Evolutionary conservation across 2,113 vertebrate genomes (phyloP), one percentile per base, ranked within the genome.

Genomic region (Talpa occidentalis): DNA sequence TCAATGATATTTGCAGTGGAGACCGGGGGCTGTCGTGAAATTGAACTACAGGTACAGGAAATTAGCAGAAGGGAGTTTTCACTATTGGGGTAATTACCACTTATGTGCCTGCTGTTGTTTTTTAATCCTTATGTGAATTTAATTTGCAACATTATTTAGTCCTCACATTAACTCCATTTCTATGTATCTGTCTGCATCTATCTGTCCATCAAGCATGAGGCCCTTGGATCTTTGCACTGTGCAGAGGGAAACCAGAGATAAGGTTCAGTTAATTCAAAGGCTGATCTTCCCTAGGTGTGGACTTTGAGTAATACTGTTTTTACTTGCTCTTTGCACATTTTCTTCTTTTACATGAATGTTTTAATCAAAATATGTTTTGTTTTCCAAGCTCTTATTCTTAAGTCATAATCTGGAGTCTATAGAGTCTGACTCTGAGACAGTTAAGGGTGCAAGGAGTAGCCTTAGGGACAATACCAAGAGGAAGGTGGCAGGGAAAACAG

Each of bases 141-240:
- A 52, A 3, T 73, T 35, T 17, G 21, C 69, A 17, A 35, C 19
- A 74, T 56, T 47, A 73, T 47, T 84, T 69, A 30, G n/a, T 49
- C 7, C 22, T 10, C 22, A 30, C 5, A 59, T 37, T 49, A 24
- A 73, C 6, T 47, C 52, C 64, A 42, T 30, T 40, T 76, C 37
- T 40, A 24, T 44, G 19, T 82, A 47, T 59, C 19, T 66, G 8
- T 28, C 4, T 56, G 0, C 26, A 10, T 64, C 8, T 37, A 6
- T 64, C 32, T 74, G 10, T 80, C n/a, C 52, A 19, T 56, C 35
- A 56, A 90, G 6, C 32, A 56, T 76, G 12, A 72, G 49, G n/a
- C 7, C 0, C 7, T 49, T 14, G 14, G 32, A 1, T 49, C 1
- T 19, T 14, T 26, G 30, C 10, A 62, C 16, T 24, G 15, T 12